Conservation (phyloP, 2,888 invertebrate genomes). For the Drosophila hamatofila region DNA sequence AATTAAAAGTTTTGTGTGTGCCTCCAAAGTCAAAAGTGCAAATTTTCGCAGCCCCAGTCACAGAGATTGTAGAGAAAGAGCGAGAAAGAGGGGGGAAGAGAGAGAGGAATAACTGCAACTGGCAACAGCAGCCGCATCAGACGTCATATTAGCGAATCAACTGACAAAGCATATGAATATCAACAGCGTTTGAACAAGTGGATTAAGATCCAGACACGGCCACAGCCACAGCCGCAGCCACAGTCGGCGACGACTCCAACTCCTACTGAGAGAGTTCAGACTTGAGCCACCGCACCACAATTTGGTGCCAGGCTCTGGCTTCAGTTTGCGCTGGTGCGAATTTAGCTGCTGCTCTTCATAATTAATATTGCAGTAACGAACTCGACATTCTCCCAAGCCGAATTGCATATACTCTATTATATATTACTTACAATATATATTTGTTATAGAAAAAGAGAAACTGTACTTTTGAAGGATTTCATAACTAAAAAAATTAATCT, state of each 20-base stretch:
- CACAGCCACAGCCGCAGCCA: constrained; percentile 17
- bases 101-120: constrained; percentile 2
- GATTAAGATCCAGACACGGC: constrained; percentile 60
- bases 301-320: constrained; percentile 24
- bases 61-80: not conserved
- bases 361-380: constrained; percentile 62
- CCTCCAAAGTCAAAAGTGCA: constrained; percentile 71
- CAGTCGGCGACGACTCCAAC: constrained; percentile 11
- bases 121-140: constrained; percentile 67
- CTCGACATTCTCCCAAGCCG: not conserved
- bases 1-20: constrained; percentile 72
- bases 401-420: constrained; percentile 3
- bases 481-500: not conserved
- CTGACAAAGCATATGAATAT: constrained; percentile 81
- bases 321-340: constrained; percentile 15
- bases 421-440: too few species aligned
- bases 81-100: not conserved
- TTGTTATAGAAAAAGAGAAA: too few species aligned
- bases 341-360: constrained; percentile 52
- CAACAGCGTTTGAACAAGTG: constrained; percentile 81
- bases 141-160: constrained; percentile 82
- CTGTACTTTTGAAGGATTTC: not conserved
- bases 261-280: not conserved
- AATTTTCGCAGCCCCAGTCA: constrained; percentile 73
- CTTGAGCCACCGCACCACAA: not conserved